Conservation (phyloP, 1,140 invertebrate species). For the Drosophila pectinifera region DNA sequence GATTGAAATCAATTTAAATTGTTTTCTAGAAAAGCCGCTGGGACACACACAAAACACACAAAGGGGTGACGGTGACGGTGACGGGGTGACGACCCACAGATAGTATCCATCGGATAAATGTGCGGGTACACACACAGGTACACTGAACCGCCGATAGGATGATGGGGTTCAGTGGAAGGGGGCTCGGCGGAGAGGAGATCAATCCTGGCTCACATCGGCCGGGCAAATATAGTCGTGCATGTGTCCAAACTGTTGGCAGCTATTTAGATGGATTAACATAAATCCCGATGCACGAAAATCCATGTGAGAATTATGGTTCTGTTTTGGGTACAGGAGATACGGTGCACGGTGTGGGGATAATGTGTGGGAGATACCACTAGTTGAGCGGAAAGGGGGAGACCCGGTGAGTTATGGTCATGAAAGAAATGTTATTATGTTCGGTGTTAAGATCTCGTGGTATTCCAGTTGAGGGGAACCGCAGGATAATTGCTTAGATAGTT, state of each 20-base stretch:
- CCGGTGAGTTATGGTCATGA: conserved; percentile 30
- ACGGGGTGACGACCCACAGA: conserved; percentile 33
- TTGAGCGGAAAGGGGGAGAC: background rate
- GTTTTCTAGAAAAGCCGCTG: conserved; percentile 77
- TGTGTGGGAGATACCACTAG: conserved; percentile 58
- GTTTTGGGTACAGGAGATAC: conserved; percentile 13
- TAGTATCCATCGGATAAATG: conserved; percentile 71
- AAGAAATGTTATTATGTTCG: conserved; percentile 18
- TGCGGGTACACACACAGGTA: no score
- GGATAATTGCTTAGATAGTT: background rate
- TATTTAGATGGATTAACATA: conserved; percentile 79
- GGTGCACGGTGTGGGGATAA: background rate
- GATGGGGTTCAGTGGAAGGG: background rate
- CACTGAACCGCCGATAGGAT: conserved; percentile 2
- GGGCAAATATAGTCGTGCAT: conserved; percentile 74
- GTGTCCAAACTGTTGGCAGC: conserved; percentile 75
- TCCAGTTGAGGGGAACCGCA: background rate
- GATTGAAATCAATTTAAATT: conserved; percentile 84
- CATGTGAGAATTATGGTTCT: conserved; percentile 64
- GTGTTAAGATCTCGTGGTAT: conserved; percentile 7
- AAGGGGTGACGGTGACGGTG: conserved; percentile 31
- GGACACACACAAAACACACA: conserved; percentile 27
- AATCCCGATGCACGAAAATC: conserved; percentile 65
- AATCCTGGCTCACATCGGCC: conserved; percentile 40
- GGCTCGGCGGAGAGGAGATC: conserved; percentile 33